Percentiles rank a stretch among this genome's conserved stretches.
These are phyloP conservation scores for Agriotes lineatus DNA, from an alignment of 2,888 invertebrate genomes.

Conservation along the genomic window DNA sequence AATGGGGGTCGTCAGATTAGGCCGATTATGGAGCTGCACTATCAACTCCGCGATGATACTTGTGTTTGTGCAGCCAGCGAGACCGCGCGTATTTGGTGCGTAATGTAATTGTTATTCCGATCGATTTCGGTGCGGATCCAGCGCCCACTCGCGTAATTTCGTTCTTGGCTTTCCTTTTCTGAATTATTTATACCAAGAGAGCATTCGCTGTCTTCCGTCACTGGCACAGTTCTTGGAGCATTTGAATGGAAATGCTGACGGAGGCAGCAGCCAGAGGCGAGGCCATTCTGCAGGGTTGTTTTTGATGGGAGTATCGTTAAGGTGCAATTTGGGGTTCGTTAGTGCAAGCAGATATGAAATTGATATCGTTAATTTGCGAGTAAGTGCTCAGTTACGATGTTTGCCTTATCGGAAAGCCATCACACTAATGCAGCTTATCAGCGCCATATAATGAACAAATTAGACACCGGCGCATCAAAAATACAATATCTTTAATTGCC, in stretches of 20 bases:
- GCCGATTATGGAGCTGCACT: slow-evolving; percentile 44
- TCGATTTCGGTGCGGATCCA: slow-evolving; percentile 3
- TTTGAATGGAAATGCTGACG: too few relatives aligned
- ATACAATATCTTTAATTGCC: slow-evolving; percentile 16
- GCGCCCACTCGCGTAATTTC: background rate
- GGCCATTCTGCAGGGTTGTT: too few relatives aligned
- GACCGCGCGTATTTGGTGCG: slow-evolving; percentile 11
- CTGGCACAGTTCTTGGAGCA: background rate
- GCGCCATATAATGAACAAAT: slow-evolving; percentile 5
- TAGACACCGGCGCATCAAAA: background rate
- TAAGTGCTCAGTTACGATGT: background rate
- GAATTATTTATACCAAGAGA: background rate
- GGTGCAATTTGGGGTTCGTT: too few relatives aligned
- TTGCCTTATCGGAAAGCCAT: slow-evolving; percentile 1
- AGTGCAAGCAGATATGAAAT: background rate
- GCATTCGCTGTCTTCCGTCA: background rate
- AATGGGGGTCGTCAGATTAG: slow-evolving; percentile 46
- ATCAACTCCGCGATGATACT: slow-evolving; percentile 27
- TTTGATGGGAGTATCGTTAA: too few relatives aligned
- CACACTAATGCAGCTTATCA: slow-evolving; percentile 1
- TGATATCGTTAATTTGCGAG: background rate
- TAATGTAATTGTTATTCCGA: slow-evolving; percentile 29
- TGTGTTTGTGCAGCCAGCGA: slow-evolving; percentile 29
- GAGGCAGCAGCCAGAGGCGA: too few relatives aligned
- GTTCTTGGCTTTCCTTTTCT: background rate